Evolutionary conservation across 2,797 vertebrate species (phyloP).

Genomic region (Silurus lanzhouensis): DNA sequence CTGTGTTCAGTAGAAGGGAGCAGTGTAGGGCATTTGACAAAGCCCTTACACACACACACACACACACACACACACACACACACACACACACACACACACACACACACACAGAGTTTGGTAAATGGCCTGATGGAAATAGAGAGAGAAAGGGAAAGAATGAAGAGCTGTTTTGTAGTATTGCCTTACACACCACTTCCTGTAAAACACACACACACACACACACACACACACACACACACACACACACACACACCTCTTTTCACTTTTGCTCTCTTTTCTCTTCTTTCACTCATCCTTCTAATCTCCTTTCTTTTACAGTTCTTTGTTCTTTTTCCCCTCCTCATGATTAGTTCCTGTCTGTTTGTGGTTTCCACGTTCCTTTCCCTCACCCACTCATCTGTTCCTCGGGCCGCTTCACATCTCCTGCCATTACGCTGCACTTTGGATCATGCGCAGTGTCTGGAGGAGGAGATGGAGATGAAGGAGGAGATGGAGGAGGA

Average conservation of each 20-base stretch:
- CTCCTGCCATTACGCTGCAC: constrained; percentile 10
- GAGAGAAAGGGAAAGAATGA: not conserved
- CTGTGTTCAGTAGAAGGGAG: constrained; percentile 30
- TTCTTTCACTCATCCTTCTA: not conserved
- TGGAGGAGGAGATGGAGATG: not conserved
- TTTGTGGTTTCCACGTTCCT: not conserved
- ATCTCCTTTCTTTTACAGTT: not conserved
- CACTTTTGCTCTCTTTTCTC: constrained; percentile 3
- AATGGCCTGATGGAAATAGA: not conserved
- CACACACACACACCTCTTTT: not conserved
- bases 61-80: not conserved
- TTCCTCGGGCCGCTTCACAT: constrained; percentile 9
- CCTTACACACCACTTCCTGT: constrained; percentile 10
- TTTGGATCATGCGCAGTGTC: not conserved
- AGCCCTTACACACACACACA: not conserved
- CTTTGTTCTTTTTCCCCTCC: not conserved
- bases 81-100: not conserved
- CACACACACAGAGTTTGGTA: not conserved
- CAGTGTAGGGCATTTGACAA: constrained; percentile 1
- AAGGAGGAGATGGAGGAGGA: not conserved
- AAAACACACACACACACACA: not conserved
- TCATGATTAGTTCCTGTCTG: constrained; percentile 9
- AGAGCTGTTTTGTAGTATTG: not conserved
- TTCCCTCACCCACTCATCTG: constrained; percentile 20
- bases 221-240: not conserved